These are phyloP conservation scores for Allacma fusca DNA, from an alignment of 2,888 invertebrate species.

Conservation along the genomic window DNA sequence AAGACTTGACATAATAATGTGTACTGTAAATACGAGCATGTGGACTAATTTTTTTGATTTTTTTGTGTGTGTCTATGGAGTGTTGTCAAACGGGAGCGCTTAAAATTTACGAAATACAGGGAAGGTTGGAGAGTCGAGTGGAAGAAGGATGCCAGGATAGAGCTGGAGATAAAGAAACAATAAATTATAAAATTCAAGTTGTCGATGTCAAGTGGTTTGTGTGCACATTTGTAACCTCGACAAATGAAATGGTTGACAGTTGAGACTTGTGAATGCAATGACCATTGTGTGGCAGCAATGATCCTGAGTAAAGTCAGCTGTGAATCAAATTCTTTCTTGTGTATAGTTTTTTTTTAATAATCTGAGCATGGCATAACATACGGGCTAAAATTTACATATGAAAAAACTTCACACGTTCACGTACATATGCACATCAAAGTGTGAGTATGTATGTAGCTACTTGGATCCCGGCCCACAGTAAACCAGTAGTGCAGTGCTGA, in stretches of 20 bases:
- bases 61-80: no score
- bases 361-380: not conserved
- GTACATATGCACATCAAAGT: not conserved
- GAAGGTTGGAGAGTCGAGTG: no score
- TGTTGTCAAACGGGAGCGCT: no score
- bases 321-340: not conserved
- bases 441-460: no score
- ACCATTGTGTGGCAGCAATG: conserved; percentile 22
- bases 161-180: not conserved
- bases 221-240: conserved; percentile 28
- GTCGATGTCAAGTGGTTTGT: conserved; percentile 32
- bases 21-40: no score
- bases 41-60: no score
- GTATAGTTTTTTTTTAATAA: not conserved
- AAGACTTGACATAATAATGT: no score
- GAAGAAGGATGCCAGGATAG: not conserved
- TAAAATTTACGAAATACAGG: no score
- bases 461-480: no score
- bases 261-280: conserved; percentile 28
- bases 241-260: conserved; percentile 35
- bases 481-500: conserved; percentile 6
- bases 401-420: conserved; percentile 41
- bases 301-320: conserved; percentile 22
- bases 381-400: conserved; percentile 37
- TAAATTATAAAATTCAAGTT: conserved; percentile 32